Percentiles rank a stretch among this genome's conserved stretches.
These are phyloP conservation scores for Clarias platycephalus DNA, from an alignment of 2,797 vertebrate genomes.

Conservation along the genomic window DNA sequence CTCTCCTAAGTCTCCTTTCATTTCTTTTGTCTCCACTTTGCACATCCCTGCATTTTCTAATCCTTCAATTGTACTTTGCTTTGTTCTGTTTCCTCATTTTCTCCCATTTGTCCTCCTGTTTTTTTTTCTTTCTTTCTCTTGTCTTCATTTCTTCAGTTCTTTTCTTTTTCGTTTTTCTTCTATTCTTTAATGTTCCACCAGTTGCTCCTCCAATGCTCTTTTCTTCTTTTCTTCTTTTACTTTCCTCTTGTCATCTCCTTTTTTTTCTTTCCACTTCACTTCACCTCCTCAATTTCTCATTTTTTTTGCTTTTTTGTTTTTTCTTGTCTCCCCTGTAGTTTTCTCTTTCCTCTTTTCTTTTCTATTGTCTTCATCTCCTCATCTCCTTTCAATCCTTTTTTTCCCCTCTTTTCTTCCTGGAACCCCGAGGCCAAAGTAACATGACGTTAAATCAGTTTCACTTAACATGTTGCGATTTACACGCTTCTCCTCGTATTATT, in stretches of 20 bases:
- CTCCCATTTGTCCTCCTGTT: too few relatives aligned
- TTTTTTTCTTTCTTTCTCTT: too few relatives aligned
- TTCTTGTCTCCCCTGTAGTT: not conserved
- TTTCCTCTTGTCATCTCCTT: not conserved
- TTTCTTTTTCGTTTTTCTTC: too few relatives aligned
- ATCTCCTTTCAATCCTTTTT: not conserved
- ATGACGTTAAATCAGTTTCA: too few relatives aligned
- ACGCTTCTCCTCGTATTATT: rapidly evolving
- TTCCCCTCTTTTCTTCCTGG: not conserved
- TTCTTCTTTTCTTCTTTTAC: not conserved
- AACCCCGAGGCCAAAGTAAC: not conserved
- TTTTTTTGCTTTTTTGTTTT: not conserved
- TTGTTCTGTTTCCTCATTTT: too few relatives aligned
- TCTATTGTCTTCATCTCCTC: not conserved
- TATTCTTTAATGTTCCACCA: too few relatives aligned
- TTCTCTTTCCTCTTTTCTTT: not conserved
- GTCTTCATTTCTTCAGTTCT: too few relatives aligned
- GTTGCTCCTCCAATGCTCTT: too few relatives aligned
- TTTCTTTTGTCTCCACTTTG: too few relatives aligned
- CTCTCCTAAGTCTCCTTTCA: too few relatives aligned
- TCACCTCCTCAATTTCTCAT: not conserved
- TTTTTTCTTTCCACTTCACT: not conserved
- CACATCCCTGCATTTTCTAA: too few relatives aligned
- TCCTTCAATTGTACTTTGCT: too few relatives aligned
- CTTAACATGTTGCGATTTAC: not conserved